Evolutionary conservation across 2,888 invertebrate genomes (phyloP), one percentile per base, ranked within the genome.

Genomic region (Sinopyrophorus schimmeli): DNA sequence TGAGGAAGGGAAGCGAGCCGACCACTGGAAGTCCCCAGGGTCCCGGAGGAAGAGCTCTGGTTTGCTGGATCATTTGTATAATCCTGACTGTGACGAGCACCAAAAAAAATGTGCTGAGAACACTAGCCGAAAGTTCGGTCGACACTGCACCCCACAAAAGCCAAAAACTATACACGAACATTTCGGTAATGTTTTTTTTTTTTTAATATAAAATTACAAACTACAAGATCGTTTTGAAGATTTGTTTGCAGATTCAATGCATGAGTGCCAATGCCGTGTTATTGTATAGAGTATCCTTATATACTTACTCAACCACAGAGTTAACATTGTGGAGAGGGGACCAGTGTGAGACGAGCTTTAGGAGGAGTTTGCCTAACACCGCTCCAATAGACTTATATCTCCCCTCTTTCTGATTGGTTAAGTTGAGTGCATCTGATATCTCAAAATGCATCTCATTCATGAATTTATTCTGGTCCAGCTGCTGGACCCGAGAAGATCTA

Each of bases 1-100:
- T 87, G 64, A 94, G 79, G 72, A 88, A 91, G 2, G 88, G 87
- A 56, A 93, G 75, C 67, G 87, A 91, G 51, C 94, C 93, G 44
- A 92, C 78, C 39, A 92, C 76, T 11, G 93, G 93, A 3, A 89
- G 76, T 1, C 92, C 91, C 87, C 88, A 88, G 2, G 93, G 93
- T 2, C 93, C 93, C 1, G 93, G 93, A 0, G 93, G 93, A 59
- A 92, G 74, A 57, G 77, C 74, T 60, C 55, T 67, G 53, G 66
- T 70, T 65, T 72, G 67, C 53, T 62, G 70, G 28, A 68, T 49
- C 42, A 65, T 52, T 53, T 74, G 73, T n/a, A 73, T 17, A 9
- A 61, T 57, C 37, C 74, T 67, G 38, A 74, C 75, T 11, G 67
- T 17, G 18, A 70, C 63, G 60, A 82, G 58, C 60, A 74, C 78